phyloP scores from a whole-genome alignment of 1,140 invertebrate genomes.

The Sarcophaga bullata region DNA sequence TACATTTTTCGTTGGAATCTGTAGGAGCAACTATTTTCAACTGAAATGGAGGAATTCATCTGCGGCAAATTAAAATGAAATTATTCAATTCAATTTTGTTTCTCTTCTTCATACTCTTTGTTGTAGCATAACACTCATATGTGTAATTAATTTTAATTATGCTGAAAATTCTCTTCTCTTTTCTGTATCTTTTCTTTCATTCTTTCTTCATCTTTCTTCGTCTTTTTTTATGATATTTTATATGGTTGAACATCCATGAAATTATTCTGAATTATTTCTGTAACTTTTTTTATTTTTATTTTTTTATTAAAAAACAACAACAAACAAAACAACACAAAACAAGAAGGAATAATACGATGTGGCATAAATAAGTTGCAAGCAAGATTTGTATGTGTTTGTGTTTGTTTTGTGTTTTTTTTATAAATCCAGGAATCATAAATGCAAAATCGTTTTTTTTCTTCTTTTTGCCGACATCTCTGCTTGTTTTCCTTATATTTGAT shows the following conservation, averaged over 20 bases:
- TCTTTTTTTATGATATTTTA: not conserved
- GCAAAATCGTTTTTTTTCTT: not conserved
- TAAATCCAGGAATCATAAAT: constrained; percentile 14
- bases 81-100: no score
- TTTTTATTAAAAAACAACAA: no score
- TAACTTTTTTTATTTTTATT: no score
- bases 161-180: not conserved
- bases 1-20: not conserved
- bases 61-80: constrained; percentile 14
- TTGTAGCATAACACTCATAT: not conserved
- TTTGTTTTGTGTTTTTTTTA: not conserved
- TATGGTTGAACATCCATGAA: constrained; percentile 10
- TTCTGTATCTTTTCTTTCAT: not conserved
- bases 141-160: constrained; percentile 25
- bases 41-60: constrained; percentile 2
- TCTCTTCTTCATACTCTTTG: no score
- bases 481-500: not conserved
- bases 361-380: not conserved
- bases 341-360: not conserved
- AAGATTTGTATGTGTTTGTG: no score
- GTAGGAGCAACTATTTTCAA: not conserved
- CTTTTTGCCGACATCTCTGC: no score
- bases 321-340: not conserved
- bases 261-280: not conserved
- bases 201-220: no score